Evolutionary conservation across 1,140 invertebrate genomes (phyloP).

Genomic region (Eubasilissa regina): DNA sequence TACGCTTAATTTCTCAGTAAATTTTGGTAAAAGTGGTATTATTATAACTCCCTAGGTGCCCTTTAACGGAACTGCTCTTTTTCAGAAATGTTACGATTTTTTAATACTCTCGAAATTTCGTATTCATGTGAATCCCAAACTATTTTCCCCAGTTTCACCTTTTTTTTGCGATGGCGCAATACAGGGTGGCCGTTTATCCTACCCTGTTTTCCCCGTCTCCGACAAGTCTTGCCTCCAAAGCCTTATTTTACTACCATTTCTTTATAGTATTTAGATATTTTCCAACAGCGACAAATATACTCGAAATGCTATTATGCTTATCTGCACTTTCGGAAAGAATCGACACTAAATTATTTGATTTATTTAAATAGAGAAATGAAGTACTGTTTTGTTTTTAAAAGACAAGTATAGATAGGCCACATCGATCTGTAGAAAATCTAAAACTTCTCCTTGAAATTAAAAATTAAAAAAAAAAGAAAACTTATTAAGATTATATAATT

Average conservation of each 20-base stretch:
- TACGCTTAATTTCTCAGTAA: too few species aligned
- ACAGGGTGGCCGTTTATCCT: not conserved
- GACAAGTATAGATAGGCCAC: too few species aligned
- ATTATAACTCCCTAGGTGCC: too few species aligned
- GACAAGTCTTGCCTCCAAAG: not conserved
- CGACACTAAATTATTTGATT: constrained; percentile 3
- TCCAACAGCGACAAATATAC: constrained; percentile 5
- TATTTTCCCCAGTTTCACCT: not conserved
- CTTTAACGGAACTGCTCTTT: too few species aligned
- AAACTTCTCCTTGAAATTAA: too few species aligned
- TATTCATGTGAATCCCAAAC: not conserved
- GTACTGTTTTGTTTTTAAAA: not conserved
- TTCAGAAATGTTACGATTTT: not conserved
- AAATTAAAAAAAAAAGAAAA: too few species aligned
- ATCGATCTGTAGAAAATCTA: too few species aligned
- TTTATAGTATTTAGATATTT: constrained; percentile 19
- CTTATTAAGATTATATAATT: too few species aligned
- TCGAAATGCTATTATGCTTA: not conserved
- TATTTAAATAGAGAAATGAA: not conserved
- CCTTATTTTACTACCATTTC: not conserved
- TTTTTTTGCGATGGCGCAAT: not conserved
- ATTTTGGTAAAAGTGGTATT: too few species aligned
- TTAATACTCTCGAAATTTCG: not conserved
- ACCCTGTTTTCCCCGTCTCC: not conserved
- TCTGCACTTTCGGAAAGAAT: not conserved